Conservation (phyloP, 2,113 vertebrate genomes). For the Pyrgilauda ruficollis region DNA sequence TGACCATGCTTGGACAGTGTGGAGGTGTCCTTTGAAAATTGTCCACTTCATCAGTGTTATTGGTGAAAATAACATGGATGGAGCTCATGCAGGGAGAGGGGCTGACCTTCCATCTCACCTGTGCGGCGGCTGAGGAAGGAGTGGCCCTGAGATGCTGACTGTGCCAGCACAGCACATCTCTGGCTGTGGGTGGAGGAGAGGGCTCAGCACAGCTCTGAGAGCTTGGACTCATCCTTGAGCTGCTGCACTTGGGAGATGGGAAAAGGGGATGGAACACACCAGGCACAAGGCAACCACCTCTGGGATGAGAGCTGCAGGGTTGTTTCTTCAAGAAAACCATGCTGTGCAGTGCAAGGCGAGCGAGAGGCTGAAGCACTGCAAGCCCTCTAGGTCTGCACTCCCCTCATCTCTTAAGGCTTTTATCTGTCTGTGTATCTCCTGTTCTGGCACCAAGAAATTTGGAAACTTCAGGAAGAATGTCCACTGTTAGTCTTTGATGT, state of each 20-base stretch:
- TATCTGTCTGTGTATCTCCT: neutral
- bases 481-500: neutral
- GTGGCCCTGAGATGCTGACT: accelerated
- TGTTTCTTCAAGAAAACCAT: neutral
- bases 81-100: neutral
- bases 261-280: accelerated
- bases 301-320: neutral
- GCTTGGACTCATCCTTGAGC: neutral
- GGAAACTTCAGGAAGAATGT: neutral
- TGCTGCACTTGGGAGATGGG: neutral
- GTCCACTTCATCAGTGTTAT: neutral
- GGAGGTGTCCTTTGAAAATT: neutral
- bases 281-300: neutral
- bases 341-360: accelerated
- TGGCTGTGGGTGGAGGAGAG: accelerated
- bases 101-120: accelerated
- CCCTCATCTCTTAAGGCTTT: neutral
- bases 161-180: neutral
- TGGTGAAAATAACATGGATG: neutral
- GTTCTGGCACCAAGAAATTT: neutral
- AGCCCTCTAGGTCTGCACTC: neutral
- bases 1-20: neutral
- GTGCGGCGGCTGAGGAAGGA: neutral
- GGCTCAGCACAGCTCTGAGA: neutral
- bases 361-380: neutral